phyloP scores from a whole-genome alignment of 1,140 invertebrate genomes.

The Chrysopa pallens region DNA sequence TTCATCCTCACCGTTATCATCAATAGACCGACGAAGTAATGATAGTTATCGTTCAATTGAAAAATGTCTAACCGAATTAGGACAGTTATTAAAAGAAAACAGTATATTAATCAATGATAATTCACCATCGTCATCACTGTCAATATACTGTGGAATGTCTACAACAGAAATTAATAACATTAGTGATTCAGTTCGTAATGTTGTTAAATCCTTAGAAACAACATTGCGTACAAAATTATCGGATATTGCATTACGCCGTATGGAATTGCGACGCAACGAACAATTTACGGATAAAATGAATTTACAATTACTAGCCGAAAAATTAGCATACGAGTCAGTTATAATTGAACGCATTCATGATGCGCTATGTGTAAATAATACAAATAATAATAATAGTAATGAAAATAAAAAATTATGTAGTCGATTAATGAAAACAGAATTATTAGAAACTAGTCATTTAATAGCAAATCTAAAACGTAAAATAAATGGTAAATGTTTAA shows the following conservation, averaged over 20 bases:
- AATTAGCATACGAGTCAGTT: constrained; percentile 56
- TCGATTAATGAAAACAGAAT: constrained; percentile 33
- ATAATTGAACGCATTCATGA: constrained; percentile 39
- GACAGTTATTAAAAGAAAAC: no score
- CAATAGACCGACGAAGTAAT: no score
- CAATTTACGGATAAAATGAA: constrained; percentile 7
- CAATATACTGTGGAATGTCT: no score
- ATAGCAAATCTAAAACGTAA: constrained; percentile 46
- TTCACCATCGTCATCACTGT: no score
- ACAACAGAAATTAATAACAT: constrained; percentile 20
- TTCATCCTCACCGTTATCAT: no score
- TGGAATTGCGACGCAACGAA: constrained; percentile 22
- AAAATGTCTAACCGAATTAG: no score
- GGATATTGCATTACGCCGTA: constrained; percentile 41
- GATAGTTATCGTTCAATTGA: no score
- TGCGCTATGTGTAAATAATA: constrained; percentile 21
- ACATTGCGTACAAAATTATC: constrained; percentile 42
- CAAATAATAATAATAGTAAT: constrained; percentile 12
- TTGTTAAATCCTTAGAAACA: constrained; percentile 41
- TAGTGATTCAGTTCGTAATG: constrained; percentile 34
- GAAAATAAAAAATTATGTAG: constrained; percentile 19
- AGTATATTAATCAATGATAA: no score
- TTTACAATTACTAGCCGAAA: constrained; percentile 49
- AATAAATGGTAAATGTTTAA: constrained; percentile 33
- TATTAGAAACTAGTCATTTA: constrained; percentile 54